Evolutionary conservation across 2,888 invertebrate genomes (phyloP), one percentile per base, ranked within the genome.

Genomic region (Liposcelis brunnea): DNA sequence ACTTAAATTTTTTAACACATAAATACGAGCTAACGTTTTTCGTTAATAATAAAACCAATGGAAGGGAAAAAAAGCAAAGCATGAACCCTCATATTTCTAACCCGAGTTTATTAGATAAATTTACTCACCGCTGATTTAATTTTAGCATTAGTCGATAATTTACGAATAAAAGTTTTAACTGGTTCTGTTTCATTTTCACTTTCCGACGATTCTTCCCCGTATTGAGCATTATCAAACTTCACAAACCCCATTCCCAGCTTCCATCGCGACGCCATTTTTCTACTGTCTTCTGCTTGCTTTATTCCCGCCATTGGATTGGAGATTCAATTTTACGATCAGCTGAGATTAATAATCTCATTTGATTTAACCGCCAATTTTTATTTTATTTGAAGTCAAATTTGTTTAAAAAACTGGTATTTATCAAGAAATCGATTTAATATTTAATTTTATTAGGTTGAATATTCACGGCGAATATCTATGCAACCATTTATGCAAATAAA

Each of bases 131-230:
- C 71, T 65, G 76, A 74, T 62, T 80, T 82, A 61, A 81, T 77
- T 63, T 80, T 80, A 64, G 78, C 79, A 66, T 83, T 83, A 49
- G 83, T 85, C 49, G 85, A 85, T 61, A 85, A 73, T 58, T 82
- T 75, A 58, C 84, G 71, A 58, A 80, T 76, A 62, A 83, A 78
- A 54, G 75, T 74, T 61, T 71, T 72, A 52, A 78, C 81, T 56
- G 79, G 80, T 61, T 83, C 84, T 47, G 77, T 75, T 62, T 85
- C 85, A 63, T 77, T 80, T 61, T 86, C 86, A 65, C 85, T 85
- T 60, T 84, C 85, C 31, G 83, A 75, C 49, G 77, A 75, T 53
- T 76, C 76, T 53, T 75, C 77, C 50, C 59, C 52, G 47, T 40
- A 26, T 44, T 47, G 16, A 14, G 19, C 15, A 36, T 19, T 45